Conservation (phyloP, 2,888 invertebrate species). For the Acrocera orbiculus region DNA sequence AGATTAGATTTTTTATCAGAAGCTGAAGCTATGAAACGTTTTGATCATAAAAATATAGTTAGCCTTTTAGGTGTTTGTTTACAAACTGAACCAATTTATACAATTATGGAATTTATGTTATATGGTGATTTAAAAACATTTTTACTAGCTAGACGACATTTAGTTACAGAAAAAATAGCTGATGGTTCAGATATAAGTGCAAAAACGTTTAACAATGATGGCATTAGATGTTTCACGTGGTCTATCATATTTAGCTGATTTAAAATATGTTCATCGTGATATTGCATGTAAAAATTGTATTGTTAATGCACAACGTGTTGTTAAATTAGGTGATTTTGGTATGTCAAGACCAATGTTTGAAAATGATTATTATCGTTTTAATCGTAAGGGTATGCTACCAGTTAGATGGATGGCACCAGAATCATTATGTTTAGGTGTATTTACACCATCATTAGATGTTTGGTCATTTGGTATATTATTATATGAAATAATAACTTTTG, state of each 20-base stretch:
- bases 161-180: slow-evolving; percentile 45
- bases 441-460: slow-evolving; percentile 72
- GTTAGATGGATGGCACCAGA: slow-evolving; percentile 92
- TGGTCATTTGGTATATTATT: slow-evolving; percentile 81
- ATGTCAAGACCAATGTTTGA: slow-evolving; percentile 81
- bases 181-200: slow-evolving; percentile 59
- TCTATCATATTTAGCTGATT: slow-evolving; percentile 63
- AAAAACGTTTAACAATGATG: slow-evolving; percentile 64
- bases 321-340: slow-evolving; percentile 73
- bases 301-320: slow-evolving; percentile 51
- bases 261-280: slow-evolving; percentile 81
- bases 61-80: slow-evolving; percentile 72
- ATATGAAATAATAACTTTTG: slow-evolving; percentile 79
- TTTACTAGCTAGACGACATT: slow-evolving; percentile 64
- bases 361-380: slow-evolving; percentile 77
- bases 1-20: slow-evolving; percentile 83
- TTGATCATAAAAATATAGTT: slow-evolving; percentile 78
- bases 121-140: slow-evolving; percentile 85
- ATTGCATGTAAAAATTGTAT: slow-evolving; percentile 65
- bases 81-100: slow-evolving; percentile 70
- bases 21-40: slow-evolving; percentile 86
- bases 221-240: slow-evolving; percentile 77
- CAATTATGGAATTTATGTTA: slow-evolving; percentile 87
- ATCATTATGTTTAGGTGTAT: slow-evolving; percentile 62
- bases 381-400: slow-evolving; percentile 70